These are phyloP conservation scores for Mastomys coucha DNA, from an alignment of 2,113 vertebrate species.

Conservation along the genomic window DNA sequence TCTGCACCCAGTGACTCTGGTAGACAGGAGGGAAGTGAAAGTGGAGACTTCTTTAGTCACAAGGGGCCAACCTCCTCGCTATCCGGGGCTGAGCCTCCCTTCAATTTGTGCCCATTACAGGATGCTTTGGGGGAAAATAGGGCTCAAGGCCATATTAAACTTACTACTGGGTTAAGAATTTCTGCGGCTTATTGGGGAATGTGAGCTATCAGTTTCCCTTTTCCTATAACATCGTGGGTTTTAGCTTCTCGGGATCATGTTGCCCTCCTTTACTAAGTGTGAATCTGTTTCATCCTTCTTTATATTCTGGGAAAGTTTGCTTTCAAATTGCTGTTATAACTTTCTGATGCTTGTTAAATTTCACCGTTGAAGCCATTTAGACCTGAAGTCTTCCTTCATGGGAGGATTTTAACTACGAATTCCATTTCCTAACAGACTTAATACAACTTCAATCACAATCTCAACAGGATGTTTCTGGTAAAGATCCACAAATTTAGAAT, in stretches of 20 bases:
- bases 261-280: neutral
- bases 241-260: neutral
- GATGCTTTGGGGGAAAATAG: neutral
- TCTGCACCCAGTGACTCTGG: neutral
- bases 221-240: neutral
- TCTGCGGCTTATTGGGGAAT: neutral
- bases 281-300: neutral
- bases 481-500: conserved; percentile 4
- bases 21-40: too few relatives aligned
- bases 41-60: neutral
- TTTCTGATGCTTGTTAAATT: neutral
- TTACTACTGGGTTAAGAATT: neutral
- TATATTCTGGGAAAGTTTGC: neutral
- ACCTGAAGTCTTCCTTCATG: conserved; percentile 1
- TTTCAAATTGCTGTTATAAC: neutral
- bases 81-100: neutral
- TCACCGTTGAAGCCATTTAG: neutral
- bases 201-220: neutral
- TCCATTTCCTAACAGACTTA: conserved; percentile 19
- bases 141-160: neutral
- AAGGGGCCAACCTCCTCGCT: too few relatives aligned
- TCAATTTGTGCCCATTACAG: neutral
- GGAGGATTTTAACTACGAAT: neutral
- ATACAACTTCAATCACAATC: conserved; percentile 40
- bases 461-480: conserved; percentile 1